Percentiles rank a stretch among this genome's conserved stretches.
Evolutionary conservation across 2,888 invertebrate species (phyloP).

Genomic region (Himalopsyche anomala): DNA sequence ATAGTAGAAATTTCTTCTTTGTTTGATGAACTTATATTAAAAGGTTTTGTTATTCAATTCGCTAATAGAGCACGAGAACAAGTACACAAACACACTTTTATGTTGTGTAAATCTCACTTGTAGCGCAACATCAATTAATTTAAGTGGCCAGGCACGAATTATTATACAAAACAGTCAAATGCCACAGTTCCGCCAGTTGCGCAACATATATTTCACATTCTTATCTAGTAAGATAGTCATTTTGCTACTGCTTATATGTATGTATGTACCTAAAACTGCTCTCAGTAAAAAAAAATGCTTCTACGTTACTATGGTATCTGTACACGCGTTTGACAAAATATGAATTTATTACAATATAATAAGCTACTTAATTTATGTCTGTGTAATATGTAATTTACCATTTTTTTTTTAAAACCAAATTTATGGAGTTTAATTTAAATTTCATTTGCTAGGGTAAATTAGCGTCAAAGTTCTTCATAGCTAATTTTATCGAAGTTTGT

Average conservation of each 20-base stretch:
- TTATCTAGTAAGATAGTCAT: slow-evolving; percentile 11
- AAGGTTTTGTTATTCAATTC: slow-evolving; percentile 28
- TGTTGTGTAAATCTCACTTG: slow-evolving; percentile 22
- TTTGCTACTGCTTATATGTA: neutral
- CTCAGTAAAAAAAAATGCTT: too few species aligned
- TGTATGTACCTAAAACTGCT: too few species aligned
- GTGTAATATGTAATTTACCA: too few species aligned
- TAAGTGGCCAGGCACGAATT: slow-evolving; percentile 38
- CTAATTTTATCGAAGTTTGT: too few species aligned
- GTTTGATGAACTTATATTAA: slow-evolving; percentile 40
- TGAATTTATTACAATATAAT: too few species aligned
- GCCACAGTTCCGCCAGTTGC: slow-evolving; percentile 31
- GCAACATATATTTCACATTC: neutral
- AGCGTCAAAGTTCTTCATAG: too few species aligned
- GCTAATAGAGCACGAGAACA: slow-evolving; percentile 29
- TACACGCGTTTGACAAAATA: too few species aligned
- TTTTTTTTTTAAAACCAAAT: too few species aligned
- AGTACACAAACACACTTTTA: slow-evolving; percentile 19
- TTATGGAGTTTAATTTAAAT: too few species aligned
- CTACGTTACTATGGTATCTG: too few species aligned
- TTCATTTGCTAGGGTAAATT: too few species aligned
- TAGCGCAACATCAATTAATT: slow-evolving; percentile 35
- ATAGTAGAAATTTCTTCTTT: slow-evolving; percentile 20
- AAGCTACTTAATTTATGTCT: too few species aligned
- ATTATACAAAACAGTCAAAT: slow-evolving; percentile 42